Evolutionary conservation across 2,888 invertebrate genomes (phyloP), one percentile per base, ranked within the genome.

Genomic region (Cephus pulcher): DNA sequence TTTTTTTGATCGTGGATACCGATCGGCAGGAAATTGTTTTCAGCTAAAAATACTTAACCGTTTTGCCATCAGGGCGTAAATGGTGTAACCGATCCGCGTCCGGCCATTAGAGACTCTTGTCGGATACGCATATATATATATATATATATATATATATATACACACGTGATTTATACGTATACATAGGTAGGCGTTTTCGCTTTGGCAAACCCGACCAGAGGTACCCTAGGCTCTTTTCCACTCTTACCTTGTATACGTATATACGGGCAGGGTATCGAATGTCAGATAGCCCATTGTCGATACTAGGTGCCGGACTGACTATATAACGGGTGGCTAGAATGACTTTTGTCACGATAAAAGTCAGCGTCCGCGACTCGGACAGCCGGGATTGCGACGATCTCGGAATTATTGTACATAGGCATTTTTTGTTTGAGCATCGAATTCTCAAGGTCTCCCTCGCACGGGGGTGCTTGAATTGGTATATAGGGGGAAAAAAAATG

Each of bases 51-150:
- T 78, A 56, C 56, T 56, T 56, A 78, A 33, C 70, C 56, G 73
- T 32, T 70, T 70, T 78, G 34, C 70, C 78, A 70, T 75, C 33
- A 71, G 40, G 75, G 56, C 40, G 75, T 78, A 34, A 78, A 37
- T 75, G 40, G 37, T 78, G 75, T 78, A 75, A 75, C 75, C 75
- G 75, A 75, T 70, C 75, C 78, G 74, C 75, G 78, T 75, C 78
- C 69, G 78, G 78, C 70, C 69, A 78, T 78, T 78, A 78, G 35
- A 70, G 40, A 71, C 71, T 71, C 71, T 32, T 34, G 56, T 56
- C 23, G 56, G 56, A 56, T 56, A 56, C 23, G 23, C 15, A 23
- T 56, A 56, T 23, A 23, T 56, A 40, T 4, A 9, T 35, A 3
- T 23, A 23, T 56, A 40, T 4, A 9, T 35, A 3, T 35, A 34